A percentile compares a stretch with the other conserved stretches of the same genome.
Conservation (phyloP, 2,113 vertebrate species). For the Cyprinodon tularosa region DNA sequence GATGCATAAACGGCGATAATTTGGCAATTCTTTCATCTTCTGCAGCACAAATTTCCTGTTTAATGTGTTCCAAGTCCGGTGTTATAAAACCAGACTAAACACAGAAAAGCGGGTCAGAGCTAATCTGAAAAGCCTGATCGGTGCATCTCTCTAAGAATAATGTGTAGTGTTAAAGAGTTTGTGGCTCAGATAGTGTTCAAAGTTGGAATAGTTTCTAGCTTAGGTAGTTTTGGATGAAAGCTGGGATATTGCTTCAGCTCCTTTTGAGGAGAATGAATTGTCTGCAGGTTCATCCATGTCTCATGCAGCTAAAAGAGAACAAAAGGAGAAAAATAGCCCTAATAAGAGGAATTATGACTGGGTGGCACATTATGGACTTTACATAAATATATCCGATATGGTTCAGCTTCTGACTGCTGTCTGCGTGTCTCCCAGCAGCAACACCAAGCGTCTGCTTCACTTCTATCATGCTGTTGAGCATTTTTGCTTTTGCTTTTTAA, state of each 20-base stretch:
- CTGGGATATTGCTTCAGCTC: constrained; percentile 50
- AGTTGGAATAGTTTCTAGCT: not conserved
- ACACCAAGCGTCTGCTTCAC: constrained; percentile 14
- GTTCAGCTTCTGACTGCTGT: constrained; percentile 25
- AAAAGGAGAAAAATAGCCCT: constrained; percentile 31
- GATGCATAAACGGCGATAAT: not conserved
- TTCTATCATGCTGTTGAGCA: constrained; percentile 23
- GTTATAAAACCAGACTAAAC: not conserved
- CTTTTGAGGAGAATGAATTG: constrained; percentile 14
- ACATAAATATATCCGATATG: constrained; percentile 42
- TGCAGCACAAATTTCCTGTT: not conserved
- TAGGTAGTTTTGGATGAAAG: constrained; percentile 26
- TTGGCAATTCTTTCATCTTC: not conserved
- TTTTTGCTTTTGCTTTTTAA: constrained; percentile 72
- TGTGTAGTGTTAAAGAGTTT: constrained; percentile 30
- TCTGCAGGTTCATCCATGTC: constrained; percentile 25
- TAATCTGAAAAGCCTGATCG: not conserved
- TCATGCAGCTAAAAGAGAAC: constrained; percentile 28
- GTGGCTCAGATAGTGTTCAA: constrained; percentile 1
- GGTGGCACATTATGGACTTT: constrained; percentile 28
- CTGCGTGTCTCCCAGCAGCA: constrained; percentile 18
- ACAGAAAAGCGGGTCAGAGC: not conserved
- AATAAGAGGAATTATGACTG: constrained; percentile 18
- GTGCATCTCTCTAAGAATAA: not conserved
- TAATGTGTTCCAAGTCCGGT: not conserved